A percentile compares a stretch with the other conserved stretches of the same genome.
phyloP scores from a whole-genome alignment of 2,797 vertebrate species.

The Chelmon rostratus region DNA sequence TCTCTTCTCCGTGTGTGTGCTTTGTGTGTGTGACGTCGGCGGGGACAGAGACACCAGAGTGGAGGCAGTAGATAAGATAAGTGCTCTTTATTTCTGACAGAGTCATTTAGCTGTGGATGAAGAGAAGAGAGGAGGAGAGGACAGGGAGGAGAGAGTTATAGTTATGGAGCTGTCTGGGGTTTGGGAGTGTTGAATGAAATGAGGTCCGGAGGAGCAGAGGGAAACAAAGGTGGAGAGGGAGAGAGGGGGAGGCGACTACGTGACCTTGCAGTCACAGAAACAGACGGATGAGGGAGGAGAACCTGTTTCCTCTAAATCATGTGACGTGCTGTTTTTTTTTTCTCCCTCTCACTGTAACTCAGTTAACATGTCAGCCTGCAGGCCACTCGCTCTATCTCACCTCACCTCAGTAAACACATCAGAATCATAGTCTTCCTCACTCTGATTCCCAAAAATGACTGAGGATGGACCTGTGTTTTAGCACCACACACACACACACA shows the following conservation, averaged over 20 bases:
- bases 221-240: constrained; percentile 74
- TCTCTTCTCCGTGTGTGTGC: constrained; percentile 14
- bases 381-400: constrained; percentile 46
- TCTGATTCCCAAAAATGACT: constrained; percentile 42
- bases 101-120: constrained; percentile 84
- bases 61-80: constrained; percentile 84
- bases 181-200: constrained; percentile 81
- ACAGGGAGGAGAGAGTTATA: constrained; percentile 80
- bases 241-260: constrained; percentile 39
- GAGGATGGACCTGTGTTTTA: constrained; percentile 48
- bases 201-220: constrained; percentile 68
- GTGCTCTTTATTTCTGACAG: constrained; percentile 86
- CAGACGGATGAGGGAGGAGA: constrained; percentile 65
- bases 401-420: constrained; percentile 31
- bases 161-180: constrained; percentile 84
- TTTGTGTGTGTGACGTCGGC: constrained; percentile 54
- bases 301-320: constrained; percentile 74
- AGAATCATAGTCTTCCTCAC: constrained; percentile 46
- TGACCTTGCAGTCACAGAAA: constrained; percentile 78
- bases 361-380: constrained; percentile 59
- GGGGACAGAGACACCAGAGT: constrained; percentile 67
- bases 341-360: constrained; percentile 58
- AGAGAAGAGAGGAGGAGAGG: constrained; percentile 78
- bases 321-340: constrained; percentile 35
- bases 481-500: constrained; percentile 5